phyloP scores from a whole-genome alignment of 2,797 vertebrate genomes.

The Fistularia tabacaria region DNA sequence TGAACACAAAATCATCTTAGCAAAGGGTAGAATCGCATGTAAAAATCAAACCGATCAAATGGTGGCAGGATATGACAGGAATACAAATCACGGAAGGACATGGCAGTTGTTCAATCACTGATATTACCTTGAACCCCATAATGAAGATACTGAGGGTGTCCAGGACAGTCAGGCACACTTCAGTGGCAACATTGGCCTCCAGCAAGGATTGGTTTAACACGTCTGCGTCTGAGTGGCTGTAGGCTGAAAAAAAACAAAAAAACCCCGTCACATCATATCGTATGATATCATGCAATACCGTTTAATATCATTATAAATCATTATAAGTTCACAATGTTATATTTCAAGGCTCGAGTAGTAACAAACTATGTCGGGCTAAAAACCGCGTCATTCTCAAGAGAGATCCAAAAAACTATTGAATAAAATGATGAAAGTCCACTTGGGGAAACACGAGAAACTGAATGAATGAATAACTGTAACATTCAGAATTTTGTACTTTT shows the following conservation, averaged over 20 bases:
- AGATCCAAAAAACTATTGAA: no score
- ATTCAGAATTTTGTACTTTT: no score
- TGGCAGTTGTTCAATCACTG: not conserved
- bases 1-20: not conserved
- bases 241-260: constrained; percentile 75
- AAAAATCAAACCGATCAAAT: not conserved
- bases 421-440: no score
- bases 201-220: constrained; percentile 92
- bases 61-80: no score
- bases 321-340: no score
- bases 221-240: constrained; percentile 93
- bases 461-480: no score
- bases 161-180: constrained; percentile 94
- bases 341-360: no score
- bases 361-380: no score
- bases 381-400: no score
- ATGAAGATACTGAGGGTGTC: constrained; percentile 95
- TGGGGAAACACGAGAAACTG: no score
- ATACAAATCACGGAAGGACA: not conserved
- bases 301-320: no score
- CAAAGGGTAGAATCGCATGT: not conserved
- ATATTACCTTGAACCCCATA: constrained; percentile 90
- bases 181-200: constrained; percentile 94
- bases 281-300: no score
- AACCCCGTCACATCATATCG: constrained; percentile 1